phyloP scores from a whole-genome alignment of 2,888 invertebrate species.

The Trachelus iudaicus region DNA sequence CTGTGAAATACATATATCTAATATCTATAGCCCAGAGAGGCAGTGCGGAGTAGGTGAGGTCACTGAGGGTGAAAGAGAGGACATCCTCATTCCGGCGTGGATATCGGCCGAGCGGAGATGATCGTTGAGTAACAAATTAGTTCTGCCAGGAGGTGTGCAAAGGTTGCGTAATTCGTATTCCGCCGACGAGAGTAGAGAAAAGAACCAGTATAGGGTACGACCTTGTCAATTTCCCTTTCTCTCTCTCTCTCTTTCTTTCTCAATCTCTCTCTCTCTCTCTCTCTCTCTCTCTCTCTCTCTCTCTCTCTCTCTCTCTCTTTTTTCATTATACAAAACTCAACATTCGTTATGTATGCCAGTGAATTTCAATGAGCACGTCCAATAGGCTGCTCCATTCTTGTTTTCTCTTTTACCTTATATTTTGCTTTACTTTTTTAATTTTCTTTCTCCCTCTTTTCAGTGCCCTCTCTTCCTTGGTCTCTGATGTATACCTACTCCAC shows the following conservation, averaged over 20 bases:
- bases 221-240: neutral
- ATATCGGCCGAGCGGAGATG: slow-evolving; percentile 55
- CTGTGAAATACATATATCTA: slow-evolving; percentile 3
- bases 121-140: slow-evolving; percentile 63
- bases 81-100: slow-evolving; percentile 60
- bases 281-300: too few relatives aligned
- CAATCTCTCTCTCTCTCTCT: too few relatives aligned
- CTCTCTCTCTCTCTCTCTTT: too few relatives aligned
- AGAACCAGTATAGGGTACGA: neutral
- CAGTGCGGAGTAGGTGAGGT: slow-evolving; percentile 19
- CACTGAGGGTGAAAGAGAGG: slow-evolving; percentile 45
- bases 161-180: slow-evolving; percentile 44
- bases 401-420: neutral
- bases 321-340: neutral
- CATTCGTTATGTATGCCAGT: neutral
- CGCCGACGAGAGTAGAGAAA: neutral
- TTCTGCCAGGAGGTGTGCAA: slow-evolving; percentile 51
- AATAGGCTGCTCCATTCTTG: neutral
- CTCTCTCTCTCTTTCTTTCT: too few relatives aligned
- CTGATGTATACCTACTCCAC: neutral
- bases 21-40: slow-evolving; percentile 1
- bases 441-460: neutral
- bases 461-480: neutral
- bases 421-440: neutral
- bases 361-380: neutral